Evolutionary conservation across 2,113 vertebrate species (phyloP), one percentile per base, ranked within the genome.

Genomic region (Microcebus tavaratra): DNA sequence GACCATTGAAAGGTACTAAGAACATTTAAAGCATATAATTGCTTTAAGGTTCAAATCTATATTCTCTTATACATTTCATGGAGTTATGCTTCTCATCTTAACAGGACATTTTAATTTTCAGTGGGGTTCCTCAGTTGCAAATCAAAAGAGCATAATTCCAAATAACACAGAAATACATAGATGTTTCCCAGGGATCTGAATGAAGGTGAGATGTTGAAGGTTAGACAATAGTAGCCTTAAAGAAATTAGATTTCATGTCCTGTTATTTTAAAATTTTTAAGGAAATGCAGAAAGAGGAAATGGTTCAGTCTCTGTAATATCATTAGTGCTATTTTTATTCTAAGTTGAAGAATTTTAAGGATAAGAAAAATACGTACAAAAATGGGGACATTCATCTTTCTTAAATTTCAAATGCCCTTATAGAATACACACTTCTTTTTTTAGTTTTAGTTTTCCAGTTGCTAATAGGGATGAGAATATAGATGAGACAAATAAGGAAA

Each of bases 281-380:
- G 97, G 98, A 98, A 98, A 97, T 89, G 78, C 96, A 97, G 97
- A 98, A 98, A 98, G 96, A 98, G 98, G 98, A 99, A 99, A 95
- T 98, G 83, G 94, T 96, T 98, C 82, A 92, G 97, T 96, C 96
- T 95, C 57, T 96, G 80, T 97, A 98, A 98, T 14, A 91, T 96
- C 96, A 98, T 97, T 73, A 96, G 50, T 96, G 94, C 98, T 99
- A 99, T 99, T 99, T 99, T 99, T 99, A 98, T 97, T 97, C 89
- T 36, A 97, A 97, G 98, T 98, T 91, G 55, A 97, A 21, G 97
- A 91, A 55, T 78, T 94, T 98, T 97, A 98, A 75, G 93, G 98
- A 96, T 98, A 95, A 98, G 97, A 93, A 98, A 98, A 98, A 98
- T 98, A 81, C 97, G 95, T 95, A 91, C 83, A 97, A 96, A 98